Evolutionary conservation across 2,888 invertebrate species (phyloP).

Genomic region (Standfussiana lucernea): DNA sequence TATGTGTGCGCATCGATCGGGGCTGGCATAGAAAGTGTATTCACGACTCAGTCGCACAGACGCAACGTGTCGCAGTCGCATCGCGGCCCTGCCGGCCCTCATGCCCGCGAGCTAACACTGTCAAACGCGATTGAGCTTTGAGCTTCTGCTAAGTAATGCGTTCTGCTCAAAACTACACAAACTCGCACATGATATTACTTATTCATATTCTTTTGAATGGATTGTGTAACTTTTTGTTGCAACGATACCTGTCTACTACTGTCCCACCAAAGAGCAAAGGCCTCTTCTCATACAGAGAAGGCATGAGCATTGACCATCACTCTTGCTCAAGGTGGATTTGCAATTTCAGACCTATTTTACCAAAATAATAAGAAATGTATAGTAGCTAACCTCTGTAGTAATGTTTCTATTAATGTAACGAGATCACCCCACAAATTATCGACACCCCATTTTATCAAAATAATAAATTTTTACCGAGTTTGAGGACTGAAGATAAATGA

Average conservation of each 20-base stretch:
- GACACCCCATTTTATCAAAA: no score
- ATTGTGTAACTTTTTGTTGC: neutral
- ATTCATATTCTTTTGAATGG: neutral
- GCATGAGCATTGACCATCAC: neutral
- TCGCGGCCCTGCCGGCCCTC: slow-evolving; percentile 18
- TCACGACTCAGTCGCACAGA: slow-evolving; percentile 6
- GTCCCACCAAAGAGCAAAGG: no score
- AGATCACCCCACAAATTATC: no score
- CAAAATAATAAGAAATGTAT: neutral
- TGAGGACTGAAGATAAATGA: no score
- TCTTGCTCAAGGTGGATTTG: neutral
- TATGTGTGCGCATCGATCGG: slow-evolving; percentile 68
- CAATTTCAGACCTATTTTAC: neutral
- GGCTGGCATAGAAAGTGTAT: slow-evolving; percentile 72
- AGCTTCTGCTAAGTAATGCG: slow-evolving; percentile 12
- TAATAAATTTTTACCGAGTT: no score
- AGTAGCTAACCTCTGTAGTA: no score
- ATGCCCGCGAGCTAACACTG: neutral
- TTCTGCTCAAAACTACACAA: neutral
- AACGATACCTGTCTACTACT: neutral
- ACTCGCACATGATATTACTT: neutral
- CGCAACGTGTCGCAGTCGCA: slow-evolving; percentile 40
- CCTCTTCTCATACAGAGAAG: neutral
- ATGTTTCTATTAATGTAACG: no score
- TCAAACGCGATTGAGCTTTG: slow-evolving; percentile 7